Evolutionary conservation across 2,888 invertebrate species (phyloP), one percentile per base, ranked within the genome.

Genomic region (Dendrolimus houi): DNA sequence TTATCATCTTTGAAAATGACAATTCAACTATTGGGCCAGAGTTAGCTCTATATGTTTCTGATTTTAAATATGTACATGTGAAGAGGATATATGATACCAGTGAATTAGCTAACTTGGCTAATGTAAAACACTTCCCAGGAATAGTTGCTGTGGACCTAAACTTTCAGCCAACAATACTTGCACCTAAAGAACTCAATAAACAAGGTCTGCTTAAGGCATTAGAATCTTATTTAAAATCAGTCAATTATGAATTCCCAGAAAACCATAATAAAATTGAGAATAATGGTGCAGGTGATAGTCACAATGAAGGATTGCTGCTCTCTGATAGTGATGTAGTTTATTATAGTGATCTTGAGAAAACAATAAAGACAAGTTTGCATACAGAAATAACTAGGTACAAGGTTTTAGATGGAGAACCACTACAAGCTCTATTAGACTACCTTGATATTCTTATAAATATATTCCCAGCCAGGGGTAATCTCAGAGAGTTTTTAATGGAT

Each of bases 321-420:
- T 52, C 64, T n/a, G 68, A 75, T 65, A 68, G 84, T 47, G 94
- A 95, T 77, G 79, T 92, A 7, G 92, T 98, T 1, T 97, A 96
- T 79, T 96, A 96, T 83, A 93, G 94, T 64, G 99, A 99, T 85
- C 82, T 99, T 59, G 97, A 98, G 82, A 96, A 95, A 70, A 95
- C 97, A 0, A 80, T 99, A n/a, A 92, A 94, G 66, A 96, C 95
- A 72, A 94, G 96, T 55, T 86, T 99, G 40, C 93, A 93, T 64
- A 95, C 96, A 67, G 99, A 99, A 91, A 93, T 99, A 41, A 92
- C 95, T 3, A 91, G 94, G 61, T 87, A 92, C 53, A 93, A 94
- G 72, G 77, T 80, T 14, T 94, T 99, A 55, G 87, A 88, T 17
- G 96, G 95, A 1, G 95, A 95, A 62, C 92, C 94, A 59, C 79